phyloP scores from a whole-genome alignment of 2,797 vertebrate species.

The Notolabrus celidotus region DNA sequence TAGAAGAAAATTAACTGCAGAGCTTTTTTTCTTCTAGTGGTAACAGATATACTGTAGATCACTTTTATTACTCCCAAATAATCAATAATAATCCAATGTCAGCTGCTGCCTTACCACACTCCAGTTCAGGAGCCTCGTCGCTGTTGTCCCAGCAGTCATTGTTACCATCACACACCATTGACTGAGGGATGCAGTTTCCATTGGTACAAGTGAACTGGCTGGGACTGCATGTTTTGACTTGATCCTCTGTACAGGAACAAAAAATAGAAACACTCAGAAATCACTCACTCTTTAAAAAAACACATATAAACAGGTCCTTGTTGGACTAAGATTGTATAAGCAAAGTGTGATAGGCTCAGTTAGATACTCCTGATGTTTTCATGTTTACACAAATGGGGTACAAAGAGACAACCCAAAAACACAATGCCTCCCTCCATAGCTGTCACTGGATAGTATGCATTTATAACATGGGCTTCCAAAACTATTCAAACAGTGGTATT shows the following conservation, averaged over 20 bases:
- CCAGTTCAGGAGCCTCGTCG: slow-evolving; percentile 90
- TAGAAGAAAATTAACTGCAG: too few species aligned
- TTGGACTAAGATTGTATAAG: too few species aligned
- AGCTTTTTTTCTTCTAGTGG: too few species aligned
- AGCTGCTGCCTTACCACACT: slow-evolving; percentile 87
- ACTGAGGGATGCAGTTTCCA: slow-evolving; percentile 80
- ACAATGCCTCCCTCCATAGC: too few species aligned
- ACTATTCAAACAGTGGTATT: too few species aligned
- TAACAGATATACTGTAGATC: too few species aligned
- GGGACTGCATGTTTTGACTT: slow-evolving; percentile 71
- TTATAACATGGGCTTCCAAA: too few species aligned
- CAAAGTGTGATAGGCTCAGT: too few species aligned
- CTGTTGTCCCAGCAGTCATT: slow-evolving; percentile 96
- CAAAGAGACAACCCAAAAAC: too few species aligned
- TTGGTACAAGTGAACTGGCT: slow-evolving; percentile 82
- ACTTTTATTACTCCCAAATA: neutral
- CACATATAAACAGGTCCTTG: neutral
- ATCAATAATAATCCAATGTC: neutral
- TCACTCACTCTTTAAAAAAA: neutral
- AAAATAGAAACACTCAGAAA: neutral
- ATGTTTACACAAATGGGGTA: too few species aligned
- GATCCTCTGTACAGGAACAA: slow-evolving; percentile 60
- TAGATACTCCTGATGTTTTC: too few species aligned
- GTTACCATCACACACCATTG: slow-evolving; percentile 85
- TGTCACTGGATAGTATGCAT: too few species aligned